Percentiles rank a stretch among this genome's conserved stretches.
Conservation (phyloP, 2,797 vertebrate genomes). For the Sebastiscus albofasciatus region DNA sequence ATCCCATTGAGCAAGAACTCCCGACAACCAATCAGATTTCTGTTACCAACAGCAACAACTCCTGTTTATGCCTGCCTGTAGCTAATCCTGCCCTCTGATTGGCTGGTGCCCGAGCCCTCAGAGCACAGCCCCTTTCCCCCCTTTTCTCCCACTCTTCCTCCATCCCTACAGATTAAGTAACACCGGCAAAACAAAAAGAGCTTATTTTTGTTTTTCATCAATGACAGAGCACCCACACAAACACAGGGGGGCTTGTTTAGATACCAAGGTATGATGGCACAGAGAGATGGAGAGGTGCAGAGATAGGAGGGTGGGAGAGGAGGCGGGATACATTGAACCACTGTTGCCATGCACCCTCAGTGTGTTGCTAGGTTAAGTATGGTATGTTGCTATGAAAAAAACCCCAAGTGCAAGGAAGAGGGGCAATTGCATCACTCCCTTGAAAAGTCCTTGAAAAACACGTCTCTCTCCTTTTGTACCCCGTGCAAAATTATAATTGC, state of each 20-base stretch:
- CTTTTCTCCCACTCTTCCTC: conserved; percentile 21
- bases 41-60: conserved; percentile 86
- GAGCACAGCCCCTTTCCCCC: conserved; percentile 46
- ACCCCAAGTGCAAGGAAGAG: conserved; percentile 66
- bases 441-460: conserved; percentile 77
- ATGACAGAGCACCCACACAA: conserved; percentile 62
- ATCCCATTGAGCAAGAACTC: conserved; percentile 72
- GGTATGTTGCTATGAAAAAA: conserved; percentile 77
- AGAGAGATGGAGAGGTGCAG: conserved; percentile 9
- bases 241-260: conserved; percentile 47
- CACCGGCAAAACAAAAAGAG: conserved; percentile 83
- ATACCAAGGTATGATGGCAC: conserved; percentile 30
- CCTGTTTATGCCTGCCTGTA: conserved; percentile 66
- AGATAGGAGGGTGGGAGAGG: conserved; percentile 27
- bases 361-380: conserved; percentile 82
- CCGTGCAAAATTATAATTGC: conserved; percentile 63
- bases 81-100: conserved; percentile 72
- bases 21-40: conserved; percentile 78
- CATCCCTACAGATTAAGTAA: conserved; percentile 82
- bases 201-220: conserved; percentile 85
- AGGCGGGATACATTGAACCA: conserved; percentile 48
- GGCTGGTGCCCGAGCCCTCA: conserved; percentile 47
- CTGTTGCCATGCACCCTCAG: conserved; percentile 82
- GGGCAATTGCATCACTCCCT: conserved; percentile 77
- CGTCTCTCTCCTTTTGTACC: conserved; percentile 34